phyloP scores from a whole-genome alignment of 2,888 invertebrate genomes.

The Plebejus anna region DNA sequence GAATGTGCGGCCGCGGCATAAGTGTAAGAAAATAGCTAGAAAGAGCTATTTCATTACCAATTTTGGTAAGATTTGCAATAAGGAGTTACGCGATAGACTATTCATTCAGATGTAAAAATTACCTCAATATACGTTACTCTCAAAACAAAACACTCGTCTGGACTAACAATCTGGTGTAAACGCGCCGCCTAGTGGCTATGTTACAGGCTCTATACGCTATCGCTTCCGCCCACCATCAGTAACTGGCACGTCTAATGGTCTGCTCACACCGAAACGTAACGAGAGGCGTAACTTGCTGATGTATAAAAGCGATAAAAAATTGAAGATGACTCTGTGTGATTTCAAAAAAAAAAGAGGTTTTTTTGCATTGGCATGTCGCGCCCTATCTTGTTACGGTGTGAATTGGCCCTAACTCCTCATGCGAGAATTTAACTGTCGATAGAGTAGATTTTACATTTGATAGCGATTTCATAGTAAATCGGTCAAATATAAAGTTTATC shows the following conservation, averaged over 20 bases:
- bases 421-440: neutral
- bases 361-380: neutral
- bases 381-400: neutral
- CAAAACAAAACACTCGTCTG: neutral
- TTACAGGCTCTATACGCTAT: neutral
- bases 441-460: constrained; percentile 5
- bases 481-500: constrained; percentile 1
- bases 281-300: neutral
- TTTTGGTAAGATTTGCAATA: neutral
- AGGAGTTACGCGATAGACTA: neutral
- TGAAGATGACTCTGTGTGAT: neutral
- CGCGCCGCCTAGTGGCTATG: neutral
- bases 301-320: neutral
- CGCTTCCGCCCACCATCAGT: constrained; percentile 2
- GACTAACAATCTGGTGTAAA: neutral
- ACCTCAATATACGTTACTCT: neutral
- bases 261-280: neutral
- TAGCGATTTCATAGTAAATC: neutral
- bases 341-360: too few relatives aligned
- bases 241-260: neutral
- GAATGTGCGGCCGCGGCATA: too few relatives aligned
- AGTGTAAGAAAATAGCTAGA: neutral
- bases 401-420: neutral
- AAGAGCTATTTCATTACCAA: neutral
- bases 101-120: neutral